Evolutionary conservation across 2,888 invertebrate genomes (phyloP), one percentile per base, ranked within the genome.

Genomic region (Clepsis dumicolana): DNA sequence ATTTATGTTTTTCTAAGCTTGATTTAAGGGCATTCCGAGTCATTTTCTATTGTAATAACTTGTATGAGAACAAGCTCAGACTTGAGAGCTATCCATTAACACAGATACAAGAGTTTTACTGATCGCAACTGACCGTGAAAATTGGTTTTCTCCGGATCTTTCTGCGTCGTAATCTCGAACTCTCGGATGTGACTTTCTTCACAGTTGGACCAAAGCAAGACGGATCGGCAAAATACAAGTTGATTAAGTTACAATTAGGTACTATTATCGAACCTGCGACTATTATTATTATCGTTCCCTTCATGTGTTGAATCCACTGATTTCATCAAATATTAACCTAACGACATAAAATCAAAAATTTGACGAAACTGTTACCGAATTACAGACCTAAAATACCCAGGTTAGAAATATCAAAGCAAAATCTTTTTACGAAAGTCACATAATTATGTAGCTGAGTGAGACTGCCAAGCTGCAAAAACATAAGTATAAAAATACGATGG

Each of bases 41-140:
- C n/a, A n/a, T n/a, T n/a, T n/a, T n/a, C n/a, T n/a, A n/a, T n/a
- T n/a, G n/a, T 32, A 32, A n/a, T 0, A 4, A 38, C n/a, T 38
- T 38, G 14, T n/a, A n/a, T 5, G 4, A n/a, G 1, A 38, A 4
- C n/a, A 18, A 29, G 18, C 12, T 16, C 18, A 16, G 10, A n/a
- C 1, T 54, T 54, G 10, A 18, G 18, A 56, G 24, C 35, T 18
- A n/a, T 35, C 3, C 14, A 35, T 35, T 35, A 14, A 2, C 10
- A 21, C 5, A 21, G 1, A 14, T 14, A 14, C 21, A 56, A 35
- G 38, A 54, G 54, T 64, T 57, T 57, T 25, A 59, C 53, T n/a
- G 25, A 12, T 25, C 44, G 29, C 60, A 81, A 78, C 76, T 85
- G 82, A 83, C 85, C 86, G 87, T 86, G 83, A 85, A 87, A 83